These are phyloP conservation scores for Gymnoscopelus braueri DNA, from an alignment of 2,797 vertebrate species.

Conservation along the genomic window DNA sequence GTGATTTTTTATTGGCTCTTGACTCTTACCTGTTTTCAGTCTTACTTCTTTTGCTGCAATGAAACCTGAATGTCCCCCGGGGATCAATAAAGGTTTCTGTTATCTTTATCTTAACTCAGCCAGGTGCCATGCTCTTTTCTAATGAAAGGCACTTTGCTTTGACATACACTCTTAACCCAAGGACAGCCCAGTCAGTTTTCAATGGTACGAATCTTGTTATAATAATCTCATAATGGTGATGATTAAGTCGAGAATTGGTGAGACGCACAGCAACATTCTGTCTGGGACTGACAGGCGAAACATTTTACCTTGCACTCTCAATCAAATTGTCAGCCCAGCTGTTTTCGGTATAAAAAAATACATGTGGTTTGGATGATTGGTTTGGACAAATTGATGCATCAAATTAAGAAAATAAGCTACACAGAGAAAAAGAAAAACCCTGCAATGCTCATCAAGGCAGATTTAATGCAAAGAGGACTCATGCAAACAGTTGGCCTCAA, in stretches of 20 bases:
- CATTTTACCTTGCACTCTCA: not conserved
- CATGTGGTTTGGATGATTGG: not conserved
- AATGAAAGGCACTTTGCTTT: slow-evolving; percentile 41
- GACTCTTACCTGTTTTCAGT: too few relatives aligned
- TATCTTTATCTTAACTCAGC: slow-evolving; percentile 1
- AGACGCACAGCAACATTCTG: not conserved
- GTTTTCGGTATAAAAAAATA: not conserved
- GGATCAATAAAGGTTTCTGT: too few relatives aligned
- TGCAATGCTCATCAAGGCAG: too few relatives aligned
- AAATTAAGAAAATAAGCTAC: too few relatives aligned
- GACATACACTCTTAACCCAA: slow-evolving; percentile 31
- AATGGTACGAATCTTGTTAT: slow-evolving; percentile 33
- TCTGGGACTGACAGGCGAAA: not conserved
- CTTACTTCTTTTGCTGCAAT: too few relatives aligned
- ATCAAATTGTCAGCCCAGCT: not conserved
- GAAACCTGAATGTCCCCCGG: too few relatives aligned
- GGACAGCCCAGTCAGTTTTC: slow-evolving; percentile 19
- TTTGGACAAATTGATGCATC: too few relatives aligned
- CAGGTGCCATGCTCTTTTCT: slow-evolving; percentile 23
- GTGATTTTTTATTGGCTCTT: too few relatives aligned
- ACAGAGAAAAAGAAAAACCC: too few relatives aligned
- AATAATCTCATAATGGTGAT: slow-evolving; percentile 15
- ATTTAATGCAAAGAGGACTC: slow-evolving; percentile 8
- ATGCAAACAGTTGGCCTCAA: not conserved
- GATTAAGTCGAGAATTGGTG: slow-evolving; percentile 17